Base-by-base conservation (phyloP, 2,113 vertebrate genomes). In the Salvelinus alpinus region DNA sequence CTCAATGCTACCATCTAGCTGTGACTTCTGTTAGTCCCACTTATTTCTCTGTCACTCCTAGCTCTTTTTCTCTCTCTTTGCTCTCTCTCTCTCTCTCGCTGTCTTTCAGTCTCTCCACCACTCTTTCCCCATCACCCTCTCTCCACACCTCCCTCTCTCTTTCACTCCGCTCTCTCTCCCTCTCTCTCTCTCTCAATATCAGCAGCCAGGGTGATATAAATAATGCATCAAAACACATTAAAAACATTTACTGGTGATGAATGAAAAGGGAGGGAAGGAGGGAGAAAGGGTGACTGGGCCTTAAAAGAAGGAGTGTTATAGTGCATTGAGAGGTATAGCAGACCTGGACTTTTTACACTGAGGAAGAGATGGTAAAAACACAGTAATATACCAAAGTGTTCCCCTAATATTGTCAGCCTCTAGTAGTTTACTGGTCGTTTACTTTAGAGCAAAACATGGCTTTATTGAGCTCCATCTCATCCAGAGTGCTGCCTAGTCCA, bases 1-100 rank as follows among this genome's bases (percentile, higher is more conserved):
- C 90, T 93, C 92, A 84, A 90, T 86, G 90, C 89, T 91, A 90
- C 89, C 92, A 90, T 92, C 92, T 93, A 88, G 89, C 88, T 90
- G 88, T 78, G 72, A 74, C 73, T 14, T 54, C 57, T 51, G 34
- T 69, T 64, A 12, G 71, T 20, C 57, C 51, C 60, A 31, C 5
- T 64, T 76, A 51, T 57, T 14, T 64, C 38, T 44, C 38, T 47
- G 72, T 72, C 71, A 25, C 13, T 70, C 14, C 71, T 18, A 72
- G 47, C 25, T 74, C 20, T 44, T 34, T 25, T 7, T 69, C 4
- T 47, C 22, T 44, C n/a, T 20, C 70, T 54, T 11, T 24, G 24
- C 6, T 38, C 69, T 5, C 38, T 64, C 51, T 81, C 80, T 70
- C 78, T 62, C 48, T n/a, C 18, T 48, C 34, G 1, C 4, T 48